Conservation (phyloP, 2,113 vertebrate genomes). For the Meleagris gallopavo region DNA sequence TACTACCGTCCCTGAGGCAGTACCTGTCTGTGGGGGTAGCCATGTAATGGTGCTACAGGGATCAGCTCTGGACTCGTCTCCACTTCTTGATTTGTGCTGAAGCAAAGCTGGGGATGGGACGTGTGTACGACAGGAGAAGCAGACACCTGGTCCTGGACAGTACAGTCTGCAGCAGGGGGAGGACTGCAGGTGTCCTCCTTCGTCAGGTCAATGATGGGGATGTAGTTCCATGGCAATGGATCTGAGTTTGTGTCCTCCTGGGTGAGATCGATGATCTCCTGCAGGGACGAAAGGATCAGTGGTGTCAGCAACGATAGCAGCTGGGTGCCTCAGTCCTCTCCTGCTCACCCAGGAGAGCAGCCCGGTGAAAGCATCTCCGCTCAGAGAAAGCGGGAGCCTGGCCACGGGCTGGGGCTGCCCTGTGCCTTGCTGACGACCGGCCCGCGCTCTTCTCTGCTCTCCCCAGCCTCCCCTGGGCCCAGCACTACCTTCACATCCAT, state of each 20-base stretch:
- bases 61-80: not conserved
- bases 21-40: not conserved
- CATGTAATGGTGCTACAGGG: not conserved
- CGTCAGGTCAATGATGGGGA: conserved; percentile 76
- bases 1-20: not conserved
- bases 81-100: not conserved
- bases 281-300: not conserved
- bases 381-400: not conserved
- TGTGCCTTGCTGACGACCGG: fast-evolving
- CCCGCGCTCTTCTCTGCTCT: fast-evolving
- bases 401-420: fast-evolving
- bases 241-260: conserved; percentile 52
- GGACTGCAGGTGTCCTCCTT: conserved; percentile 45
- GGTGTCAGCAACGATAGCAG: fast-evolving
- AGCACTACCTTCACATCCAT: not conserved
- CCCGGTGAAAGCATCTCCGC: not conserved
- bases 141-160: not conserved
- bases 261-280: conserved; percentile 85
- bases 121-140: not conserved
- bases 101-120: not conserved
- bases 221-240: fast-evolving
- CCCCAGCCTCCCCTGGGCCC: fast-evolving
- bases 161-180: not conserved
- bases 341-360: not conserved
- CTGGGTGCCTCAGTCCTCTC: not conserved